phyloP scores from a whole-genome alignment of 2,113 vertebrate genomes.

The Planiliza haematocheilus region DNA sequence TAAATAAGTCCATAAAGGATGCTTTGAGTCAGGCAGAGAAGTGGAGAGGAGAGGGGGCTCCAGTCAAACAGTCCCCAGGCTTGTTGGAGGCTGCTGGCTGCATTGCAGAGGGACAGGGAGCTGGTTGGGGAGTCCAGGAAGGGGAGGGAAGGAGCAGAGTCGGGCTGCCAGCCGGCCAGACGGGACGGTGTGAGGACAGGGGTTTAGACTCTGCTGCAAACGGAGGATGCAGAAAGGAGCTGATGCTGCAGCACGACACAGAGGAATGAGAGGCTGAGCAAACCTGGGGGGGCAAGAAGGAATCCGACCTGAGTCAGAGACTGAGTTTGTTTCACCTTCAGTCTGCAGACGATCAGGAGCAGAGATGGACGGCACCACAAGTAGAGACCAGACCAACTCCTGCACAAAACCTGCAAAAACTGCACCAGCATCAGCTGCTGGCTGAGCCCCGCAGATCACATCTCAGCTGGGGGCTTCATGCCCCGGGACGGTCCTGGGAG shows the following conservation, averaged over 20 bases:
- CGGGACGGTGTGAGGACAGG: conserved; percentile 34
- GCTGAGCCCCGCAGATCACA: conserved; percentile 58
- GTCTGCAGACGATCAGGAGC: conserved; percentile 2
- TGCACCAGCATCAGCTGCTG: conserved; percentile 54
- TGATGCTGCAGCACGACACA: conserved; percentile 55
- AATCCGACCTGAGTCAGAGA: conserved; percentile 3
- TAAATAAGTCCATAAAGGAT: conserved; percentile 84
- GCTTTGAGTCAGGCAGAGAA: conserved; percentile 77
- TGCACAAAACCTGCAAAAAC: conserved; percentile 34
- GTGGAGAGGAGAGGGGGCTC: conserved; percentile 68
- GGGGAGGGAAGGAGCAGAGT: conserved; percentile 43
- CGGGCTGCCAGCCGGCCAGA: conserved; percentile 33
- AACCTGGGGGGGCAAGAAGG: conserved; percentile 2
- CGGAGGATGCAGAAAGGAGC: conserved; percentile 50
- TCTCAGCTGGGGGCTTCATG: conserved; percentile 68
- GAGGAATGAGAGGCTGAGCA: conserved; percentile 9
- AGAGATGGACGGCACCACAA: conserved; percentile 47
- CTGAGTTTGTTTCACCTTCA: conserved; percentile 22
- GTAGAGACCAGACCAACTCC: conserved; percentile 7
- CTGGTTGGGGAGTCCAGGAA: conserved; percentile 39
- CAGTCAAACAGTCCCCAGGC: conserved; percentile 68
- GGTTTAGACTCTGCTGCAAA: conserved; percentile 66
- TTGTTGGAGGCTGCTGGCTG: conserved; percentile 72
- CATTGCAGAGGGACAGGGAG: conserved; percentile 72
- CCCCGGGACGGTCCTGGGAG: conserved; percentile 66